phyloP scores from a whole-genome alignment of 2,888 invertebrate species.

The Drosophila anomalata region DNA sequence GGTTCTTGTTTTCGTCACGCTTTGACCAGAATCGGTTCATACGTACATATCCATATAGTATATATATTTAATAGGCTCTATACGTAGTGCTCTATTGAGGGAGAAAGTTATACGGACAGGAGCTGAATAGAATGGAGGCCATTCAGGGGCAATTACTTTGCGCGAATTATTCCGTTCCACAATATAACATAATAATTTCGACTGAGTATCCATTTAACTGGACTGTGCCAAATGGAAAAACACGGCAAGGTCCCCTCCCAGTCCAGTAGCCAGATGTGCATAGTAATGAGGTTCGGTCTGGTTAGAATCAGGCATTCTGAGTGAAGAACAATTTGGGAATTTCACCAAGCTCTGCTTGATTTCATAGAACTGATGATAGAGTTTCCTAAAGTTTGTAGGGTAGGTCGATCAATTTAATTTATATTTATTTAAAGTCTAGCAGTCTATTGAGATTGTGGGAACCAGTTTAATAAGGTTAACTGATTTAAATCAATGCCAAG shows the following conservation, averaged over 20 bases:
- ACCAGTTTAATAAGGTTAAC: constrained; percentile 18
- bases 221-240: constrained; percentile 42
- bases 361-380: not conserved
- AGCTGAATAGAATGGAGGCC: constrained; percentile 12
- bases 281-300: constrained; percentile 35
- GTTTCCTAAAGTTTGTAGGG: not conserved
- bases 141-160: constrained; percentile 33
- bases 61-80: constrained; percentile 16
- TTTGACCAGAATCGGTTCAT: constrained; percentile 27
- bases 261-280: constrained; percentile 23
- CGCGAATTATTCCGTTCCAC: constrained; percentile 43
- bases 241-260: constrained; percentile 27
- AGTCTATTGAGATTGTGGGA: not conserved
- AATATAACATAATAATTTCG: constrained; percentile 22
- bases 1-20: constrained; percentile 51
- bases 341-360: constrained; percentile 6
- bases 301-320: constrained; percentile 2
- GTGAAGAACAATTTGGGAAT: constrained; percentile 26
- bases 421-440: not conserved
- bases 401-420: not conserved
- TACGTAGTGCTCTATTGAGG: constrained; percentile 6
- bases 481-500: constrained; percentile 26
- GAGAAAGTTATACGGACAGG: constrained; percentile 12
- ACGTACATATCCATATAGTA: constrained; percentile 14
- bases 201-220: constrained; percentile 21